Conservation (phyloP, 2,113 vertebrate genomes). For the Misgurnus anguillicaudatus region DNA sequence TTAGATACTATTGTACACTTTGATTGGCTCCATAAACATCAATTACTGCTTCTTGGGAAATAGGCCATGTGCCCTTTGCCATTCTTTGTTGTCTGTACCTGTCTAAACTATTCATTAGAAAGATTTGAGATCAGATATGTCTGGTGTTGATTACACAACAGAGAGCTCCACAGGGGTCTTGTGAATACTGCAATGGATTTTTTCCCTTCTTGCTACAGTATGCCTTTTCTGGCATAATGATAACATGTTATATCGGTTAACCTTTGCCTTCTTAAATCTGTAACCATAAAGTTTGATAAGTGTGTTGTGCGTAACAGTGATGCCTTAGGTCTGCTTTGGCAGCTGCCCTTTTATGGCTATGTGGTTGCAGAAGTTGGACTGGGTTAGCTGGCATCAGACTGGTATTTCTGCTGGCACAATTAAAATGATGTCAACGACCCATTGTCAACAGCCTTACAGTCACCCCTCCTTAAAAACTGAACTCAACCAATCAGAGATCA, state of each 20-base stretch:
- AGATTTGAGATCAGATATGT: neutral
- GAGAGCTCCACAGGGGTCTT: neutral
- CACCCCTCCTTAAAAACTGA: constrained; percentile 26
- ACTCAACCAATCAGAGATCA: constrained; percentile 31
- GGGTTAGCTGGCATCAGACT: constrained; percentile 31
- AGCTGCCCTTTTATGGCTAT: constrained; percentile 49
- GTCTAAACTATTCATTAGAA: constrained; percentile 6
- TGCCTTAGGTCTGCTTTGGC: constrained; percentile 34
- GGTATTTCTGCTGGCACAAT: constrained; percentile 52
- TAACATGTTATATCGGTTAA: neutral
- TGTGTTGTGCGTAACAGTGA: constrained; percentile 5
- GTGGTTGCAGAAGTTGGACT: constrained; percentile 7
- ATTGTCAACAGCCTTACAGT: constrained; percentile 30
- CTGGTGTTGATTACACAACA: constrained; percentile 10
- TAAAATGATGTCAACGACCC: constrained; percentile 59
- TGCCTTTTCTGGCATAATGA: neutral
- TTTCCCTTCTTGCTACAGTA: neutral
- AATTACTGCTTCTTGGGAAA: constrained; percentile 24
- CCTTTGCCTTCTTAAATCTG: neutral
- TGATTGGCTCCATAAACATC: constrained; percentile 36
- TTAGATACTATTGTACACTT: constrained; percentile 20
- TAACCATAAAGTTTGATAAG: constrained; percentile 9
- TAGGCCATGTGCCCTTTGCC: constrained; percentile 16
- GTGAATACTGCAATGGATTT: neutral
- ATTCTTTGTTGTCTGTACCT: constrained; percentile 13